Base-by-base conservation (phyloP, 2,113 vertebrate genomes). In the Indicator indicator region DNA sequence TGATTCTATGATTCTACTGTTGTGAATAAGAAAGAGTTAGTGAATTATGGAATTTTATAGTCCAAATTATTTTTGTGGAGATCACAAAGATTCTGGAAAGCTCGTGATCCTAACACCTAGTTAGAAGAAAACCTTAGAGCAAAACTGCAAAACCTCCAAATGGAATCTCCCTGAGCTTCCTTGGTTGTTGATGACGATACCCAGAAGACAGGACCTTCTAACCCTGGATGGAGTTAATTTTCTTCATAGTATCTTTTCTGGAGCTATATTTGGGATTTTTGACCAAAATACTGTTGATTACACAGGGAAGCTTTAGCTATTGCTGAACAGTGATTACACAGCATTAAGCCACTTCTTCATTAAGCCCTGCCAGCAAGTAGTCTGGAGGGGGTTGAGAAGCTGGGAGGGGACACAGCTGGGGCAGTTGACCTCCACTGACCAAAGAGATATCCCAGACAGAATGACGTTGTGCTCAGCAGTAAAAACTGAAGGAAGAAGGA, bases 361-460 rank as follows among this genome's bases (percentile, higher is more conserved):
- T 0, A 23, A 8, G 8, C 24, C 24, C 23, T 4, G 6, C 11
- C 15, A 59, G 14, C 1, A 1, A 28, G 30, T 4, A 24, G 72
- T 16, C 30, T 24, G 63, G 42, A 8, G 20, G 8, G 18, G 20
- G 11, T 5, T 1, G 7, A 54, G 68, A 23, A 28, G 28, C 1
- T 83, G 32, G 33, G 30, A n/a, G 13, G 67, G 21, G 27, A 38
- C n/a, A 26, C 15, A 44, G 42, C 42, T 44, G 42, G 15, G 42
- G 11, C 42, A 44, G 42, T 44, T 44, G 42, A 44, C 7, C 26
- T 19, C 40, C 24, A 12, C 32, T 56, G n/a, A 56, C 32, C 27
- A 18, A 42, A 72, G 30, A 24, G 30, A 18, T 30, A 46, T 27
- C 5, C 38, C 40, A 58, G 1, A 17, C 62, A 8, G 21, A 40